Base-by-base conservation (phyloP, 2,888 invertebrate species). In the Melinaea menophilus region DNA sequence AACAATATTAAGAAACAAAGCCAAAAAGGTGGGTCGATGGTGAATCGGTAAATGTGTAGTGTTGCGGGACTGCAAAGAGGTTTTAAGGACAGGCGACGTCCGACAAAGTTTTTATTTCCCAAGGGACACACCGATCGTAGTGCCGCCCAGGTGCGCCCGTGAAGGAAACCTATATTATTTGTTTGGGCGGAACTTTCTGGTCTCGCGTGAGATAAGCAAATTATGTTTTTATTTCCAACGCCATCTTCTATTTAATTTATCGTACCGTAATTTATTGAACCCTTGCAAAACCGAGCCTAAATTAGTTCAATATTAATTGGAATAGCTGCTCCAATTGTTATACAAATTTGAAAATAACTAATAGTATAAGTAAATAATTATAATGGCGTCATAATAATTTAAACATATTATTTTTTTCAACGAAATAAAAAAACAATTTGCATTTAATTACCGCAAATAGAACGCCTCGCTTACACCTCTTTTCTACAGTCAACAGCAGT, bases 31-130 rank as follows among this genome's bases (percentile, higher is more conserved):
- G 80, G 79, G 81, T 84, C 79, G 82, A 81, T 81, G 84, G 81
- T 80, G 83, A 88, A 88, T 88, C 88, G 86, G 84, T 79, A 81
- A 85, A 84, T 85, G 88, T 88, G 86, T 87, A 82, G 79, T 75
- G 80, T 76, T 77, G 76, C 71, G 72, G 82, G 84, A 84, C 81
- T 82, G 86, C 84, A 84, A 41, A 84, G 86, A 84, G 84, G 88
- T 88, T 85, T 86, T 87, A 86, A 87, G 88, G 86, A 85, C 86
- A 85, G 82, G 88, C 86, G 88, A 87, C 88, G 88, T 86, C 88
- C 88, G 85, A 88, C 88, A 90, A 90, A 90, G 86, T 90, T 90
- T 90, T 90, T 90, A 90, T 90, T 90, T 90, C 90, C 90, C 90
- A 67, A 61, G 89, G 86, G 90, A 82, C 82, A 80, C 85, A 88